Evolutionary conservation across 2,888 invertebrate genomes (phyloP).

Genomic region (Boloria selene): DNA sequence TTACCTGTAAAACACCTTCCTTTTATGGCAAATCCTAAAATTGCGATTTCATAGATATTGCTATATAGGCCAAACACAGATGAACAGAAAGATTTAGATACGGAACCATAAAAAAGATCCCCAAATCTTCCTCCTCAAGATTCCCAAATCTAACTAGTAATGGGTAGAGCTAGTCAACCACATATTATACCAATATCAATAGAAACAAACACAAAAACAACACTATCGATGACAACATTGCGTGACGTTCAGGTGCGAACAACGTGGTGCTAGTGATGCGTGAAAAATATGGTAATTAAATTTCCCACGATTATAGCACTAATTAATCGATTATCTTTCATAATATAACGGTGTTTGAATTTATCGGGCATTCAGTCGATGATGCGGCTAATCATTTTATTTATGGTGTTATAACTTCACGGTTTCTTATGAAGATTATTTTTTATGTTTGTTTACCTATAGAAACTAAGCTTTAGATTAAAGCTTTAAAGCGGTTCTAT

Average conservation of each 20-base stretch:
- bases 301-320: conserved; percentile 14
- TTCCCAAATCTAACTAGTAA: background rate
- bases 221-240: conserved; percentile 12
- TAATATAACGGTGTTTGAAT: background rate
- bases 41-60: too few species aligned
- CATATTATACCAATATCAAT: background rate
- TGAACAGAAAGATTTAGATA: too few species aligned
- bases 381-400: background rate
- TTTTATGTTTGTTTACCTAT: too few species aligned
- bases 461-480: too few species aligned
- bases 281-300: conserved; percentile 23
- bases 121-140: too few species aligned
- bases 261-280: conserved; percentile 20
- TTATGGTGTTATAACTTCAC: too few species aligned
- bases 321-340: conserved; percentile 10
- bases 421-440: too few species aligned
- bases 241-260: conserved; percentile 17
- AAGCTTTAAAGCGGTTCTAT: too few species aligned
- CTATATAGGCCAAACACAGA: too few species aligned
- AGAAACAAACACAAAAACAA: background rate
- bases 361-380: conserved; percentile 4
- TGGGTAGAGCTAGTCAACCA: background rate
- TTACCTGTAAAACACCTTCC: too few species aligned
- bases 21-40: too few species aligned
- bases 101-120: too few species aligned